phyloP scores from a whole-genome alignment of 2,888 invertebrate species.

The Taphrorychus bicolor region DNA sequence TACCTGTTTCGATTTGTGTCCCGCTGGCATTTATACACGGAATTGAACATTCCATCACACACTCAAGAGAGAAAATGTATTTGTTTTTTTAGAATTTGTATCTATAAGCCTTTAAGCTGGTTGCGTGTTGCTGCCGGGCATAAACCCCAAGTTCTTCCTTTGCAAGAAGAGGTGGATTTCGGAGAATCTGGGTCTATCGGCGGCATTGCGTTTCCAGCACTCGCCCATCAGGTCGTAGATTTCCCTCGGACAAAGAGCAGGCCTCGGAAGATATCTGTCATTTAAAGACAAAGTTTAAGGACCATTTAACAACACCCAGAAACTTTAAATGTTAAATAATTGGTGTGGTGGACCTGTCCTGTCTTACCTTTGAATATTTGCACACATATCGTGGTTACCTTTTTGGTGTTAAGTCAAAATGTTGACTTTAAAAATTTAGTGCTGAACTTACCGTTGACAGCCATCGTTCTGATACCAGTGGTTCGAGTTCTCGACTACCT shows the following conservation, averaged over 20 bases:
- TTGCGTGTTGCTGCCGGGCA: slow-evolving; percentile 55
- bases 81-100: slow-evolving; percentile 16
- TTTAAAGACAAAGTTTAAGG: neutral
- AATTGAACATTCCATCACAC: slow-evolving; percentile 16
- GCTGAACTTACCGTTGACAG: slow-evolving; percentile 58
- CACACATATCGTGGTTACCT: too few species aligned
- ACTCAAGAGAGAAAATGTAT: neutral
- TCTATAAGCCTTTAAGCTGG: neutral
- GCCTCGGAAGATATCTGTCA: slow-evolving; percentile 64
- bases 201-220: slow-evolving; percentile 86
- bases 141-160: slow-evolving; percentile 72
- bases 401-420: too few species aligned
- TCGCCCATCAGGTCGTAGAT: slow-evolving; percentile 91
- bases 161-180: slow-evolving; percentile 87
- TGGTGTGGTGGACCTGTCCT: too few species aligned
- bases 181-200: slow-evolving; percentile 83
- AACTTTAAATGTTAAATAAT: too few species aligned
- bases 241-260: slow-evolving; percentile 81
- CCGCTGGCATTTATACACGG: slow-evolving; percentile 25
- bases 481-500: slow-evolving; percentile 70
- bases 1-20: slow-evolving; percentile 39
- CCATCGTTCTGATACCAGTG: slow-evolving; percentile 63
- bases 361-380: too few species aligned
- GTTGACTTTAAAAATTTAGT: neutral
- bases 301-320: too few species aligned